phyloP scores from a whole-genome alignment of 2,888 invertebrate genomes.

The Leuctra nigra region DNA sequence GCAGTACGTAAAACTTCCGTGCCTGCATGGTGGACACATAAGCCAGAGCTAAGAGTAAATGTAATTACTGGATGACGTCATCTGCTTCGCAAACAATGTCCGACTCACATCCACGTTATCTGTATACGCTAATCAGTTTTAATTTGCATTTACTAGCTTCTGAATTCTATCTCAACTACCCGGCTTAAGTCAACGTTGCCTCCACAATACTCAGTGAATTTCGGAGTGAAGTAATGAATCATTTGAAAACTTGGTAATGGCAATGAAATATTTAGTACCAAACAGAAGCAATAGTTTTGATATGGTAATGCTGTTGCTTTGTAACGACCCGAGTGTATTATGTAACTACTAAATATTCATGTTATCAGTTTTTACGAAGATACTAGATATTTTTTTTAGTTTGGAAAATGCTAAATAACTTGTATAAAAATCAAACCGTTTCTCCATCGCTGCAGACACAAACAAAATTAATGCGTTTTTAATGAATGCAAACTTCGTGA shows the following conservation, averaged over 20 bases:
- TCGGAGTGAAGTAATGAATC: neutral
- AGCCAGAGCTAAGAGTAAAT: conserved; percentile 5
- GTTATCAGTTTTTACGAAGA: no score
- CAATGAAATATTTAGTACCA: neutral
- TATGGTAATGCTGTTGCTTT: no score
- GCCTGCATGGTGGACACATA: neutral
- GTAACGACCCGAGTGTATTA: no score
- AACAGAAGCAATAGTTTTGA: neutral
- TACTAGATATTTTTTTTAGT: no score
- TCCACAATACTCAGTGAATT: neutral
- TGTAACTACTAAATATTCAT: no score
- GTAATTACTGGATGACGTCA: conserved; percentile 12
- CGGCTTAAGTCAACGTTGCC: neutral
- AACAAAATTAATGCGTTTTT: no score
- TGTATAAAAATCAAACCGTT: no score
- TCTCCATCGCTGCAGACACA: no score
- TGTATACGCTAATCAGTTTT: conserved; percentile 13
- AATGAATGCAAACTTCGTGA: no score
- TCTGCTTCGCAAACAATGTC: conserved; percentile 14
- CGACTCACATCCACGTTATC: neutral
- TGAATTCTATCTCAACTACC: neutral
- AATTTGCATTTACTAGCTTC: conserved; percentile 1
- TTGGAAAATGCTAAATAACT: no score
- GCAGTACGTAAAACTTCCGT: neutral
- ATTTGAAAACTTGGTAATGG: neutral